A percentile compares a stretch with the other conserved stretches of the same genome.
phyloP scores from a whole-genome alignment of 2,888 invertebrate species.

The Cheilosia scutellata region DNA sequence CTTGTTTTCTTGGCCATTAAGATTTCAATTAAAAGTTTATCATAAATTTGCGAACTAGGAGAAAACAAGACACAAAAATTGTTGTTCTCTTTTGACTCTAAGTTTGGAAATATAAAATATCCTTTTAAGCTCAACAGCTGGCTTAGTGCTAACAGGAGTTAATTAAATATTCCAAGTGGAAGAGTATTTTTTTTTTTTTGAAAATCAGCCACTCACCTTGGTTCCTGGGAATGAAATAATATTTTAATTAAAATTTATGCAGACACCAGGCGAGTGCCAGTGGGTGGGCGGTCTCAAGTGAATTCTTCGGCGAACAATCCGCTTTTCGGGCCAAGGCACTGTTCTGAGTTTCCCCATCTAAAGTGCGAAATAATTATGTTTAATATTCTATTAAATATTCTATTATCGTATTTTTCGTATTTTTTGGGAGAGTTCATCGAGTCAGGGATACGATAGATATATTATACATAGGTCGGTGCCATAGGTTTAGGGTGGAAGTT shows the following conservation, averaged over 20 bases:
- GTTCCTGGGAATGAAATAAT: constrained; percentile 31
- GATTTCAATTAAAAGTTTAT: constrained; percentile 6
- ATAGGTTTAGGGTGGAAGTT: constrained; percentile 15
- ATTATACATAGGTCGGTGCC: not conserved
- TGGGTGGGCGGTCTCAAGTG: not conserved
- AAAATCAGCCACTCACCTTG: constrained; percentile 29
- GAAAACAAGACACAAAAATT: not conserved
- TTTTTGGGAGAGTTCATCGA: not conserved
- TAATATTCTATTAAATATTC: constrained; percentile 44
- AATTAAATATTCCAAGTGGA: constrained; percentile 49
- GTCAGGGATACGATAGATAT: too few relatives aligned
- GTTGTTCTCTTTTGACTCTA: not conserved
- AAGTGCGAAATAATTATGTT: constrained; percentile 40
- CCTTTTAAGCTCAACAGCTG: constrained; percentile 17
- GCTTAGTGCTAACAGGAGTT: constrained; percentile 22
- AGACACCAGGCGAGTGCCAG: constrained; percentile 13
- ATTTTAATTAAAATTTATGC: constrained; percentile 57
- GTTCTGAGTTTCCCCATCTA: not conserved
- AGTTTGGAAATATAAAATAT: constrained; percentile 1
- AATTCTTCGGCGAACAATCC: not conserved
- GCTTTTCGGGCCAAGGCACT: constrained; percentile 4
- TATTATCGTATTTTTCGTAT: constrained; percentile 40
- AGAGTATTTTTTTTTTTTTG: constrained; percentile 3
- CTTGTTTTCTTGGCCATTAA: too few relatives aligned
- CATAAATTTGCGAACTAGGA: constrained; percentile 22